These are phyloP conservation scores for Seira ritae DNA, from an alignment of 2,888 invertebrate species.

Conservation along the genomic window DNA sequence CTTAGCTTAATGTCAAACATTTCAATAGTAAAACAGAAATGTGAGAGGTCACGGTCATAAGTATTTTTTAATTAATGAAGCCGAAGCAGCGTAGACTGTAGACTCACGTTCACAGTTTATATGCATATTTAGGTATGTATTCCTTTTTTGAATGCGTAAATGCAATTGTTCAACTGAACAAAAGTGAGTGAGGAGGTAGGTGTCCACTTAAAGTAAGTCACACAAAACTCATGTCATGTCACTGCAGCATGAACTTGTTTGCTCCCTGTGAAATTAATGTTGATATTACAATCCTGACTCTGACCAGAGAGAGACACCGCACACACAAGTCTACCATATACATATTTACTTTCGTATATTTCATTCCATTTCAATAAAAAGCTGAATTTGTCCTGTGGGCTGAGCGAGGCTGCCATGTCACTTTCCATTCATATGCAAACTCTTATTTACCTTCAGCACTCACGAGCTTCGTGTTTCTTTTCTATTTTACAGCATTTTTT, in stretches of 20 bases:
- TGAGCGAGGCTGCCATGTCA: neutral
- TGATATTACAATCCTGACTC: neutral
- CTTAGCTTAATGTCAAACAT: neutral
- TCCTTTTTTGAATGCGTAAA: too few species aligned
- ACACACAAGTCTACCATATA: neutral
- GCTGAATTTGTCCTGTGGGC: neutral
- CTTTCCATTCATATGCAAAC: neutral
- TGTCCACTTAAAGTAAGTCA: neutral
- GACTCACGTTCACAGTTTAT: too few species aligned
- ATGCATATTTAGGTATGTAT: neutral
- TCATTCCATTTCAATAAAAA: neutral
- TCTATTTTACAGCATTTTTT: slow-evolving; percentile 8
- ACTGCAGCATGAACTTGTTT: neutral
- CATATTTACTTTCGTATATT: neutral
- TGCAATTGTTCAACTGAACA: too few species aligned
- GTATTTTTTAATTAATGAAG: neutral
- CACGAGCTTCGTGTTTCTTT: slow-evolving; percentile 15
- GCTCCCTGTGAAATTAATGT: neutral
- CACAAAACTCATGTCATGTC: neutral
- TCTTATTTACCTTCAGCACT: neutral
- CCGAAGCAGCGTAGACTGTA: too few species aligned
- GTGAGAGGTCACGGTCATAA: neutral
- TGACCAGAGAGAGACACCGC: neutral
- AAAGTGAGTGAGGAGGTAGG: neutral
- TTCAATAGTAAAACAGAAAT: neutral